A percentile compares a stretch with the other conserved stretches of the same genome.
These are phyloP conservation scores for Calvadosia cruxmelitensis DNA, from an alignment of 30 jellyfish, hydroid and myxozoan species.

Conservation along the genomic window DNA sequence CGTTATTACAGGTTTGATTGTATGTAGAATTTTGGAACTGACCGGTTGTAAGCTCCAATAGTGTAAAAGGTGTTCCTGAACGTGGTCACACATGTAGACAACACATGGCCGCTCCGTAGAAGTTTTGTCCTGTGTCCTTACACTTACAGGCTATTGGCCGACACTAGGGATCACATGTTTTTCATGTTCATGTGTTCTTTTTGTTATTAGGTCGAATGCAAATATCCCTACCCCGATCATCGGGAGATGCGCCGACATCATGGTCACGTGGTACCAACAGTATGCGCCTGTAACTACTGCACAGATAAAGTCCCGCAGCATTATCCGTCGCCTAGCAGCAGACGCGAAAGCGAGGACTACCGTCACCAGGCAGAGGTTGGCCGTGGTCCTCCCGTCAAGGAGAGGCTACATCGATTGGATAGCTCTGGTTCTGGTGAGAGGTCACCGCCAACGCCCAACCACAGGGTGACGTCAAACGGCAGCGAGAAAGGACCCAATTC, in stretches of 20 bases:
- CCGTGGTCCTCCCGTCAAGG: not conserved
- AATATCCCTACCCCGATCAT: not conserved
- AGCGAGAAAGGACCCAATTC: not conserved
- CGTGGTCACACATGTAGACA: no score
- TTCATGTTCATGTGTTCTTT: not conserved
- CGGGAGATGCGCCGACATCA: not conserved
- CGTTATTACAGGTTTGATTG: no score
- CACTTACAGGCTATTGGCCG: no score
- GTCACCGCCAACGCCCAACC: not conserved
- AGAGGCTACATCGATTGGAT: not conserved
- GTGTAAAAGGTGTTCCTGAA: no score
- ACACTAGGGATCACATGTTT: not conserved
- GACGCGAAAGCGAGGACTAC: not conserved
- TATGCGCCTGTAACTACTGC: not conserved
- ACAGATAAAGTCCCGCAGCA: not conserved
- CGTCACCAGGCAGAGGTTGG: not conserved
- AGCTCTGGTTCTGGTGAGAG: conserved; percentile 1
- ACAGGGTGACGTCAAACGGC: not conserved
- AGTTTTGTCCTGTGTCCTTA: no score
- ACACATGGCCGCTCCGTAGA: no score
- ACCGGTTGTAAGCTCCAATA: no score
- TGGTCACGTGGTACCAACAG: not conserved
- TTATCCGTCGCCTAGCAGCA: conserved; percentile 1
- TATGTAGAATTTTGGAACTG: no score
- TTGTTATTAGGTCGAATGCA: not conserved